A percentile compares a stretch with the other conserved stretches of the same genome.
Conservation (phyloP, 2,888 invertebrate genomes). For the Leucoptera coffeella region DNA sequence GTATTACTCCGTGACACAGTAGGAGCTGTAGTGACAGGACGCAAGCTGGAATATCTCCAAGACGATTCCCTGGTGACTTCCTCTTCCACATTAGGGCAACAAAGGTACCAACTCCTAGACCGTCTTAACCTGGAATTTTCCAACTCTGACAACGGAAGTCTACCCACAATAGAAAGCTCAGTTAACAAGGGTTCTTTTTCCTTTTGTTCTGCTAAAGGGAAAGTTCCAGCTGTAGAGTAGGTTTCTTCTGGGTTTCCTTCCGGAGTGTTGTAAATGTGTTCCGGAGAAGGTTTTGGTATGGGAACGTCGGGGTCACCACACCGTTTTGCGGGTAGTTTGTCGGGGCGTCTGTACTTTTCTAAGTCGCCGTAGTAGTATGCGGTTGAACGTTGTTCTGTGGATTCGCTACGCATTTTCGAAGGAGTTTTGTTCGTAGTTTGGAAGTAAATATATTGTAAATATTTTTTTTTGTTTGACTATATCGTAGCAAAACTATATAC, state of each 20-base stretch:
- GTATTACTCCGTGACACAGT: constrained; percentile 22
- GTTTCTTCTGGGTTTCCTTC: constrained; percentile 14
- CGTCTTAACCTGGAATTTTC: constrained; percentile 36
- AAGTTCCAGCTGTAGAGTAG: constrained; percentile 42
- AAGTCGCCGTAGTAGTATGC: too few species aligned
- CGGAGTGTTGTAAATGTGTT: constrained; percentile 24
- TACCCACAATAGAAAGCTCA: constrained; percentile 31
- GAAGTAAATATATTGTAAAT: too few species aligned
- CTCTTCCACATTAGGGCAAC: constrained; percentile 44
- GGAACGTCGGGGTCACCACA: too few species aligned
- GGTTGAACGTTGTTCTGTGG: too few species aligned
- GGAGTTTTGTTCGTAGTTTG: too few species aligned
- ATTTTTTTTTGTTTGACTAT: too few species aligned
- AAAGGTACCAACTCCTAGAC: constrained; percentile 56
- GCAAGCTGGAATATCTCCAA: constrained; percentile 35
- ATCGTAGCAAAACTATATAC: too few species aligned
- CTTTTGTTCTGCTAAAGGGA: constrained; percentile 41
- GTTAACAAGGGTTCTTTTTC: constrained; percentile 37
- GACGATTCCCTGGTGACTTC: constrained; percentile 33
- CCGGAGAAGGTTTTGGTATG: too few species aligned
- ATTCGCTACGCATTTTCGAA: too few species aligned
- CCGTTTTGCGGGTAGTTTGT: too few species aligned
- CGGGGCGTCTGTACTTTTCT: too few species aligned
- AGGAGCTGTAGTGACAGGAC: constrained; percentile 35
- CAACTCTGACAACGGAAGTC: constrained; percentile 28